Evolutionary conservation across 2,888 invertebrate species (phyloP), one percentile per base, ranked within the genome.

Genomic region (Aradus depressus): DNA sequence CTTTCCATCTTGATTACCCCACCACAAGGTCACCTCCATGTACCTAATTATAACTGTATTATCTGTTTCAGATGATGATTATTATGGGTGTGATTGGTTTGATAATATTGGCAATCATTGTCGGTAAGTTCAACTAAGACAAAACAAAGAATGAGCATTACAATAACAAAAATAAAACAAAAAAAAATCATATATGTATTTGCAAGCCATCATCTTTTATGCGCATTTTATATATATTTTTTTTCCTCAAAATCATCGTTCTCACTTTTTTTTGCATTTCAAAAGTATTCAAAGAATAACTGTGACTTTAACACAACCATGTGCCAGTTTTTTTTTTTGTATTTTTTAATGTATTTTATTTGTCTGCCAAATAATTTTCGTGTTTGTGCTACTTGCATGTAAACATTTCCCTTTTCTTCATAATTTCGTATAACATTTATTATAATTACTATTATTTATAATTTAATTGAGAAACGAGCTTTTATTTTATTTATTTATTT

Each of bases 11-110:
- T 31, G 31, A 31, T 31, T 10, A 31, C 8, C 31, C 31, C n/a
- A 31, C 31, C n/a, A 31, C n/a, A 31, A n/a, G 8, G n/a, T 31
- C 8, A 10, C 31, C 31, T 31, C 31, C n/a, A 31, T 10, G 31
- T 31, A 31, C n/a, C 31, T 31, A 31, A n/a, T 31, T n/a, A 37
- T 37, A 10, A 10, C 37, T 8, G 12, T 39, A 1, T 22, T 32
- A 18, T 49, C 32, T 1, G 28, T 49, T 49, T 49, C 70, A 81
- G 80, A 88, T 89, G 88, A 89, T 89, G 88, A 85, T 89, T 64
- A 86, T 89, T 63, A 82, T 88, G 75, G 89, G 88, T 54, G 78
- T 86, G 53, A 87, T 89, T 67, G 85, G 81, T 56, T 74, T 84
- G 63, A 76, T 85, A 60, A 80, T 88, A 68, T 74, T 89, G 64